Conservation (phyloP, 2,888 invertebrate genomes). For the Steromphala cineraria region DNA sequence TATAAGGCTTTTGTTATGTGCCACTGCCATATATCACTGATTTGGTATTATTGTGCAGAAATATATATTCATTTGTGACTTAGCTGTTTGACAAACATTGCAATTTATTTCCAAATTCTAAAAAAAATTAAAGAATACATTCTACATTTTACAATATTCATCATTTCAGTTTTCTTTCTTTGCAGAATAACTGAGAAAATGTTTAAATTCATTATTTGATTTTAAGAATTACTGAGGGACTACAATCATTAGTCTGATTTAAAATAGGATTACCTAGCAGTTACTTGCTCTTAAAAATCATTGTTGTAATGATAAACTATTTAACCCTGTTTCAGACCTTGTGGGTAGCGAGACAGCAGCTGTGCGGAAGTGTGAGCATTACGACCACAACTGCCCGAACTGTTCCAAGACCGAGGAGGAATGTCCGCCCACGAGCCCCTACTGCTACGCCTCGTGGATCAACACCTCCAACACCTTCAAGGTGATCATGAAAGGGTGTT, state of each 20-base stretch:
- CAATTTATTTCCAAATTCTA: too few relatives aligned
- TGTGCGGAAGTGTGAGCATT: conserved; percentile 41
- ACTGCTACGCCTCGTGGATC: conserved; percentile 90
- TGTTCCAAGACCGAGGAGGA: conserved; percentile 79
- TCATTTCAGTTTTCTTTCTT: neutral
- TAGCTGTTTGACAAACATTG: too few relatives aligned
- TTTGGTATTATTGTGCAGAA: too few relatives aligned
- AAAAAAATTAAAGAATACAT: too few relatives aligned
- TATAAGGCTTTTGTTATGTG: too few relatives aligned
- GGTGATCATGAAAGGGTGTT: conserved; percentile 85
- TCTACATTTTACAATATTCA: neutral
- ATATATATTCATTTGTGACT: too few relatives aligned
- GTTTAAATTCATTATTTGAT: neutral
- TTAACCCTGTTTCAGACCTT: neutral
- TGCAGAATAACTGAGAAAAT: neutral
- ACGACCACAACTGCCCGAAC: conserved; percentile 48
- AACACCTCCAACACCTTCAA: conserved; percentile 72
- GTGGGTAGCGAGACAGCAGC: neutral
- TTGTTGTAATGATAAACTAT: neutral
- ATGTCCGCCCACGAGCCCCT: conserved; percentile 84
- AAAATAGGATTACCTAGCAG: too few relatives aligned
- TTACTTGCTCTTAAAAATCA: neutral
- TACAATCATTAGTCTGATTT: too few relatives aligned
- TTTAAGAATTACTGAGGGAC: too few relatives aligned
- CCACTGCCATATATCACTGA: too few relatives aligned